Evolutionary conservation across 2,888 invertebrate species (phyloP), one percentile per base, ranked within the genome.

Genomic region (Drosophila putrida): DNA sequence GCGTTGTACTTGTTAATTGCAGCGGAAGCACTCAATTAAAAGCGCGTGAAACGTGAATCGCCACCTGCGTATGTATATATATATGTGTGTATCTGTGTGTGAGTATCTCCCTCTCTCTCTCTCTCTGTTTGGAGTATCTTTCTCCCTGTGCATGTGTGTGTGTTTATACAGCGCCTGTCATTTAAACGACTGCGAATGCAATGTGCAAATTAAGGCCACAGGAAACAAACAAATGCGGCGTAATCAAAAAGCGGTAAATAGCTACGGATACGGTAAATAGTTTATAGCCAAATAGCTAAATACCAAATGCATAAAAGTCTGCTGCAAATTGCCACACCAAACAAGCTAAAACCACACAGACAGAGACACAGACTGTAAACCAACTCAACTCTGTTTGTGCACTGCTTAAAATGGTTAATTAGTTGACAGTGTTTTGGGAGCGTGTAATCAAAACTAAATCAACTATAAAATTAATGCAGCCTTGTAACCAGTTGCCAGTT

Each of bases 1-100:
- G 74, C 82, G 82, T 78, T 78, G 85, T 79, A 85, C 79, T 85
- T 84, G 88, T 85, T 85, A 85, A 85, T 85, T 87, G 85, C 85
- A 80, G 88, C 85, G 85, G 85, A 85, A 85, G 85, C 88, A 85
- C 85, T 85, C 85, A 85, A 85, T 85, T 85, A 85, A 85, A 85
- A 82, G 85, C 85, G 85, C 85, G 85, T 85, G 88, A 85, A 87
- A 85, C 86, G 83, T 83, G 73, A 77, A 76, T 73, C 83, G 83
- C 82, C 88, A 85, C 88, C 85, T 85, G 85, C 75, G 58, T 73
- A 59, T 71, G 58, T 57, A 49, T 31, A 8, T 20, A 13, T 38
- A 6, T 35, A 8, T 36, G 41, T 68, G n/a, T 35, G 6, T 38
- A 38, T 39, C 20, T 46, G 31, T 35, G 6, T 49, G 33, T 25